Conservation (phyloP, 2,797 vertebrate species). For the Clarias pachynema region DNA sequence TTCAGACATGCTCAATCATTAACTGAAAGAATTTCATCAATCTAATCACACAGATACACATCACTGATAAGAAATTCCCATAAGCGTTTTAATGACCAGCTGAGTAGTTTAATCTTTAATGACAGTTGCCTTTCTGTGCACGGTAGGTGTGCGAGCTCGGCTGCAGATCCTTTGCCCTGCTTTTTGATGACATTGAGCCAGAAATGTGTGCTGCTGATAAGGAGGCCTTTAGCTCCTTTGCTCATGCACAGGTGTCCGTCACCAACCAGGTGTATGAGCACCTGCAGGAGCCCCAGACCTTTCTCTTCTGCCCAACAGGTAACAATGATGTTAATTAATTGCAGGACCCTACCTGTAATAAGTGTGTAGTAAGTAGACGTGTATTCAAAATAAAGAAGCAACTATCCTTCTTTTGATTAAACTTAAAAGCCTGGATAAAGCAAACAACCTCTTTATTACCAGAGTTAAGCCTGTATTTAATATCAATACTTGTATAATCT, state of each 20-base stretch:
- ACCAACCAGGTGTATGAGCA: constrained; percentile 94
- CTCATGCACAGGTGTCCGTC: constrained; percentile 91
- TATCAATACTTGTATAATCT: background rate
- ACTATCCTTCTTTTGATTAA: background rate
- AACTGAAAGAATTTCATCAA: background rate
- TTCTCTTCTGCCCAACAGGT: constrained; percentile 99
- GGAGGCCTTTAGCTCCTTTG: constrained; percentile 92
- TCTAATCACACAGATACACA: background rate
- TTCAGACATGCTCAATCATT: background rate
- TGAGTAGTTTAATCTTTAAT: background rate
- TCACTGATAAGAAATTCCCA: background rate
- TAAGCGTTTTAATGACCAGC: background rate
- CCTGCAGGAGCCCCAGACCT: constrained; percentile 86
- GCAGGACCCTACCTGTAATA: background rate
- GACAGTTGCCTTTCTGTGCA: background rate
- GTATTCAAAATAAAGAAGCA: background rate
- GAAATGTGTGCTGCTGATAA: constrained; percentile 97
- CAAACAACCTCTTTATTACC: background rate
- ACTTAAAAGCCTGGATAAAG: background rate
- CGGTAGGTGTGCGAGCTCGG: constrained; percentile 89
- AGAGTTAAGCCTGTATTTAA: background rate
- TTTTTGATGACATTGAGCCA: constrained; percentile 96
- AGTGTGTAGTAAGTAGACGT: no score
- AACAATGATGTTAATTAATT: constrained; percentile 36
- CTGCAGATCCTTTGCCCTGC: constrained; percentile 92